Evolutionary conservation across 2,888 invertebrate species (phyloP).

Genomic region (Chloroclystis v-ata): DNA sequence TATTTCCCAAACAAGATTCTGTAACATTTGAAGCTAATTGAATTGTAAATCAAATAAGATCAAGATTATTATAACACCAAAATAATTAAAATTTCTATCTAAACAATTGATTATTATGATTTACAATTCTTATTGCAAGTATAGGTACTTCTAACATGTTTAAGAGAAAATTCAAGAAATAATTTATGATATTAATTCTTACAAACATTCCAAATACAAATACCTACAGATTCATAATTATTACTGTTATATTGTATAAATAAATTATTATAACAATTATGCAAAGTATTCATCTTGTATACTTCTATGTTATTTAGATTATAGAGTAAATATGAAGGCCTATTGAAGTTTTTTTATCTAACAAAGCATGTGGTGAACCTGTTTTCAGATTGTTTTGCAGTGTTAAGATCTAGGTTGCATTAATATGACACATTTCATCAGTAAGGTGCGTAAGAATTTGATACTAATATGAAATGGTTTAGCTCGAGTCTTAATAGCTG

Average conservation of each 20-base stretch:
- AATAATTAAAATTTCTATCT: too few relatives aligned
- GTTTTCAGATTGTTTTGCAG: neutral
- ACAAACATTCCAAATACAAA: constrained; percentile 48
- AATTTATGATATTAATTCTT: constrained; percentile 23
- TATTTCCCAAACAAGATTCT: neutral
- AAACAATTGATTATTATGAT: too few relatives aligned
- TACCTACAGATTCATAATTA: constrained; percentile 7
- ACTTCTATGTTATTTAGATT: constrained; percentile 54
- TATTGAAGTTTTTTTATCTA: constrained; percentile 34
- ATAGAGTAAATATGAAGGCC: constrained; percentile 49
- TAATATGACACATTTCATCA: too few relatives aligned
- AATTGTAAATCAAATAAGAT: neutral
- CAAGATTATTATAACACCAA: too few relatives aligned
- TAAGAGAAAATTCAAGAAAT: constrained; percentile 15
- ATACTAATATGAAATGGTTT: too few relatives aligned
- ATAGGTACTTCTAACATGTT: too few relatives aligned
- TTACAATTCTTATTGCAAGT: too few relatives aligned
- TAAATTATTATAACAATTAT: constrained; percentile 33
- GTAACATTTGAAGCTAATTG: neutral
- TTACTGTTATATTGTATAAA: constrained; percentile 22
- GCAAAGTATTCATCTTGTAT: constrained; percentile 58
- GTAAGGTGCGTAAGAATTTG: too few relatives aligned
- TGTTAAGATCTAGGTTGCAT: too few relatives aligned
- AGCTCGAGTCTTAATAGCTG: too few relatives aligned
- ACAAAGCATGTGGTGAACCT: constrained; percentile 8